Percentiles rank a stretch among this genome's conserved stretches.
phyloP scores from a whole-genome alignment of 2,113 vertebrate genomes.

The Strigops habroptila region DNA sequence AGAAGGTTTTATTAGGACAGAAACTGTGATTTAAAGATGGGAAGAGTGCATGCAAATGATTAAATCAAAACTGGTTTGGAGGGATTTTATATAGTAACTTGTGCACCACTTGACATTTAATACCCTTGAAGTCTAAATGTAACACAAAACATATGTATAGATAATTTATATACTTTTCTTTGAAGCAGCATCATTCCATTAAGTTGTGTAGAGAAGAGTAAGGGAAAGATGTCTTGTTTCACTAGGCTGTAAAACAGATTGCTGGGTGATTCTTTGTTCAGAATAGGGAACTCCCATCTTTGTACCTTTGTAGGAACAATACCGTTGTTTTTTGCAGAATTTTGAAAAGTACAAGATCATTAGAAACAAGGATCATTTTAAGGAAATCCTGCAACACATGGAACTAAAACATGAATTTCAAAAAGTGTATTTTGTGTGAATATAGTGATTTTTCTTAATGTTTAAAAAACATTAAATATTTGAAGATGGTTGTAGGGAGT shows the following conservation, averaged over 20 bases:
- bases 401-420: background rate
- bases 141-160: background rate
- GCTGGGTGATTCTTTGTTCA: background rate
- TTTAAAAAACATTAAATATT: background rate
- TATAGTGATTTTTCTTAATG: background rate
- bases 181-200: background rate
- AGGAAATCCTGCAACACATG: background rate
- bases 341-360: background rate
- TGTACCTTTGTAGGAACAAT: background rate
- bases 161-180: background rate
- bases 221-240: background rate
- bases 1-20: background rate
- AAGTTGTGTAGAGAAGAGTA: background rate
- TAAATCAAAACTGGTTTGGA: background rate
- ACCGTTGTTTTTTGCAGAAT: background rate
- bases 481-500: background rate
- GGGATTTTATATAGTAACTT: background rate
- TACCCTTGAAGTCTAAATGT: background rate
- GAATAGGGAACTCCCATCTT: background rate
- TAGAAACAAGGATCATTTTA: background rate
- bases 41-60: fast-evolving
- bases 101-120: background rate
- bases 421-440: background rate
- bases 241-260: background rate
- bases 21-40: background rate